Evolutionary conservation across 2,888 invertebrate species (phyloP).

Genomic region (Cantharis lateralis): DNA sequence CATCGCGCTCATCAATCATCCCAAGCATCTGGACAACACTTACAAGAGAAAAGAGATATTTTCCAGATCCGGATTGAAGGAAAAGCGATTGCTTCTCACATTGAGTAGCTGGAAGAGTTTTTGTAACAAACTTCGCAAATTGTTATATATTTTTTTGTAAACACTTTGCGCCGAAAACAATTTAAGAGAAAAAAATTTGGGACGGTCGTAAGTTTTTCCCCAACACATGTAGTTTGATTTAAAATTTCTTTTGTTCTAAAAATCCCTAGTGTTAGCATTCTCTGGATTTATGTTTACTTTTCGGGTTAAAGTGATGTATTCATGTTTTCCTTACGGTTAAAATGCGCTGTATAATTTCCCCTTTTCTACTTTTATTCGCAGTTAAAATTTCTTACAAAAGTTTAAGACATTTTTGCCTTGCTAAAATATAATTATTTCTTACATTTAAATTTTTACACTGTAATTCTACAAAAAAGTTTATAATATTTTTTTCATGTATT

Average conservation of each 20-base stretch:
- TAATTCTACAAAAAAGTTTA: background rate
- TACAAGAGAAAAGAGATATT: too few relatives aligned
- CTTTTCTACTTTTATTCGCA: background rate
- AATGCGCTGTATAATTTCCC: constrained; percentile 1
- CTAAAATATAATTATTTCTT: background rate
- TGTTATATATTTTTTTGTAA: background rate
- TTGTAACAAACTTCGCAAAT: background rate
- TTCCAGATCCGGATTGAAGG: background rate
- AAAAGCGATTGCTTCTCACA: background rate
- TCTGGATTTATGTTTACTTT: constrained; percentile 2
- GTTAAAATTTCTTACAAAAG: constrained; percentile 1
- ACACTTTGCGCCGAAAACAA: background rate
- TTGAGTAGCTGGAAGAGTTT: background rate
- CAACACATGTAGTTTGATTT: background rate
- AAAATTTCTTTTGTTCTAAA: constrained; percentile 1
- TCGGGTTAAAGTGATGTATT: constrained; percentile 3
- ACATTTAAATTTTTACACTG: background rate
- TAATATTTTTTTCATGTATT: background rate
- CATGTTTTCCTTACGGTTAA: constrained; percentile 1
- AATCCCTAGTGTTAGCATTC: background rate
- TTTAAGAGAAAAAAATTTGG: background rate
- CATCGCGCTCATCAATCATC: background rate
- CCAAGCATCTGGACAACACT: background rate
- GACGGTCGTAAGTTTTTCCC: background rate
- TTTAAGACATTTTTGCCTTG: background rate